These are phyloP conservation scores for Gymnothorax javanicus DNA, from an alignment of 2,797 vertebrate genomes.

Conservation along the genomic window DNA sequence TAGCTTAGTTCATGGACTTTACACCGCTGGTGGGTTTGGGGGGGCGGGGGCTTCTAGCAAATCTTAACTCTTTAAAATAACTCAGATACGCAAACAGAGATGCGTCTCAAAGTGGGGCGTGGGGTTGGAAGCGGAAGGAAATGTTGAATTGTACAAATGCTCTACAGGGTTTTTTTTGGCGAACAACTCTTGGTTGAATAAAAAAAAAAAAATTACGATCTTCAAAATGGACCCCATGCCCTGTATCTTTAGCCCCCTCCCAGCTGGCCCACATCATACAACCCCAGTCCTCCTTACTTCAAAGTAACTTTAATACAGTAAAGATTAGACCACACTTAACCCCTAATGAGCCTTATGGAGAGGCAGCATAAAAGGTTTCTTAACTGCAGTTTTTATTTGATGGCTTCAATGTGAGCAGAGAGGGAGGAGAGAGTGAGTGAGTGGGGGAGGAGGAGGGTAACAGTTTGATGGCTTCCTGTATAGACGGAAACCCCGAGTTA, in stretches of 20 bases:
- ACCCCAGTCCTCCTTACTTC: slow-evolving; percentile 76
- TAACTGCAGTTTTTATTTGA: slow-evolving; percentile 65
- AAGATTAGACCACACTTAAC: slow-evolving; percentile 87
- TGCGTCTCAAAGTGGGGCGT: slow-evolving; percentile 70
- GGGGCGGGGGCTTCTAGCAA: slow-evolving; percentile 61
- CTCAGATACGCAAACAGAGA: slow-evolving; percentile 71
- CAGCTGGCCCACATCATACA: slow-evolving; percentile 54
- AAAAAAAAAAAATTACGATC: neutral
- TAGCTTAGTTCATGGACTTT: no score
- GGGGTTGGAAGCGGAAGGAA: neutral
- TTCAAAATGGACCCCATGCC: slow-evolving; percentile 76
- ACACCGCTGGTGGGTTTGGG: neutral
- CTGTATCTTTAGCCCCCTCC: slow-evolving; percentile 56
- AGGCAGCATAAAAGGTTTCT: slow-evolving; percentile 53
- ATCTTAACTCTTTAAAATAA: slow-evolving; percentile 73
- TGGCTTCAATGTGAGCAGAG: slow-evolving; percentile 64
- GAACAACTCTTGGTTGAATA: slow-evolving; percentile 65
- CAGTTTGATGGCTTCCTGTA: slow-evolving; percentile 47
- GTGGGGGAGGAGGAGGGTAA: neutral
- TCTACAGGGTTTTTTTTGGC: slow-evolving; percentile 37
- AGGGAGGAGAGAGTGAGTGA: neutral
- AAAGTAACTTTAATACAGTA: slow-evolving; percentile 87
- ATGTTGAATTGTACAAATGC: neutral
- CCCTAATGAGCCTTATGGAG: slow-evolving; percentile 66
- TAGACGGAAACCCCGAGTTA: slow-evolving; percentile 40